A percentile compares a stretch with the other conserved stretches of the same genome.
phyloP scores from a whole-genome alignment of 2,797 vertebrate genomes.

The Carcharodon carcharias region DNA sequence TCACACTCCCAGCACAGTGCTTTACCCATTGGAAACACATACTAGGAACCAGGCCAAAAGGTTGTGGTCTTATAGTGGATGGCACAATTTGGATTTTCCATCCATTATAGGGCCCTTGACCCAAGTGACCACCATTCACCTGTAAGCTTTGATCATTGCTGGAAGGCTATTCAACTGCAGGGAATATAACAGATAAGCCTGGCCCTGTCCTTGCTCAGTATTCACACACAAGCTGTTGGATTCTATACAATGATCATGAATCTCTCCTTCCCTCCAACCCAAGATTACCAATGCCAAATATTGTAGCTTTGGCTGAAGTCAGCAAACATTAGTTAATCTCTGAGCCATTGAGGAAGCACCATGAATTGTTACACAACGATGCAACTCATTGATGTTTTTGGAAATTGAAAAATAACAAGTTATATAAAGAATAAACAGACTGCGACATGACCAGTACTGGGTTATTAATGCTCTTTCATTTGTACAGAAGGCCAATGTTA shows the following conservation, averaged over 20 bases:
- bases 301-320: not conserved
- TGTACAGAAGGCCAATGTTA: not conserved
- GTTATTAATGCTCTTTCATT: slow-evolving; percentile 2
- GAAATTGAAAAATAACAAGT: not conserved
- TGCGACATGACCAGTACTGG: not conserved
- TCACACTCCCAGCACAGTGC: not conserved
- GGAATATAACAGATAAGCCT: not conserved
- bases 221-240: not conserved
- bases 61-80: not conserved
- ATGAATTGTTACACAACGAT: not conserved
- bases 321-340: not conserved
- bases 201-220: not conserved
- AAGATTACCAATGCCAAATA: not conserved
- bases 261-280: not conserved
- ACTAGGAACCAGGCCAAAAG: not conserved
- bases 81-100: not conserved
- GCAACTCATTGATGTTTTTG: not conserved
- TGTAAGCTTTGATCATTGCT: not conserved
- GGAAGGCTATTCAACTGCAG: not conserved
- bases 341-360: not conserved
- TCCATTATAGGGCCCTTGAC: not conserved
- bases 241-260: not conserved
- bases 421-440: not conserved
- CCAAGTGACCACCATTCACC: not conserved
- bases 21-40: not conserved